phyloP scores from a whole-genome alignment of 2,797 vertebrate genomes.

The Arremon brunneinucha region DNA sequence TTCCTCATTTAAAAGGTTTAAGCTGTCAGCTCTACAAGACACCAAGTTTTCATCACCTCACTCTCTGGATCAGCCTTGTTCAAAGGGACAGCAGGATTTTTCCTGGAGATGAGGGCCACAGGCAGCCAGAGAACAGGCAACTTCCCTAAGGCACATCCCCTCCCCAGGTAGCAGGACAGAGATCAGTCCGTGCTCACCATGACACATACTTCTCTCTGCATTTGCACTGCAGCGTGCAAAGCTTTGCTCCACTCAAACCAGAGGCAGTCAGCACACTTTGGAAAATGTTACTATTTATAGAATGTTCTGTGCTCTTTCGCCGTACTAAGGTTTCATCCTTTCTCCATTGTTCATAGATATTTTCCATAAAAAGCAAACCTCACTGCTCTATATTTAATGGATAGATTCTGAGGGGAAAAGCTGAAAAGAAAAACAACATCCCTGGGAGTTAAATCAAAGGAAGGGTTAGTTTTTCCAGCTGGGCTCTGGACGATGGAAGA shows the following conservation, averaged over 20 bases:
- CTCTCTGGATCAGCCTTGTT: neutral
- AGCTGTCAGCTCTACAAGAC: neutral
- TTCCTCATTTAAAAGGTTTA: neutral
- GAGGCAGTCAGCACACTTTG: neutral
- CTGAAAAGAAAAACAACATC: neutral
- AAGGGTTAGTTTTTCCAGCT: neutral
- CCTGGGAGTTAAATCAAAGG: neutral
- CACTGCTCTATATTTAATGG: neutral
- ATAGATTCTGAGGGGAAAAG: neutral
- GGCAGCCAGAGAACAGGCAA: neutral
- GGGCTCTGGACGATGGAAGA: neutral
- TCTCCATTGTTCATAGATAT: neutral
- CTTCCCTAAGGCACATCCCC: neutral
- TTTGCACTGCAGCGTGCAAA: neutral
- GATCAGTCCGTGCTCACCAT: neutral
- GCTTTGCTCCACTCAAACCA: neutral
- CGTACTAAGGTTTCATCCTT: neutral
- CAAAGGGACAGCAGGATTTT: neutral
- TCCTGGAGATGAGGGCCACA: neutral
- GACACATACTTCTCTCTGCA: neutral
- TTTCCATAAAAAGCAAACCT: neutral
- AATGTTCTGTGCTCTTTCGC: neutral
- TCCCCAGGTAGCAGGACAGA: rapidly evolving
- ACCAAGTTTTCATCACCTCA: rapidly evolving
- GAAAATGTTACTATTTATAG: neutral